Base-by-base conservation (phyloP, 2,113 vertebrate genomes). In the Cricetomys ansorgei region DNA sequence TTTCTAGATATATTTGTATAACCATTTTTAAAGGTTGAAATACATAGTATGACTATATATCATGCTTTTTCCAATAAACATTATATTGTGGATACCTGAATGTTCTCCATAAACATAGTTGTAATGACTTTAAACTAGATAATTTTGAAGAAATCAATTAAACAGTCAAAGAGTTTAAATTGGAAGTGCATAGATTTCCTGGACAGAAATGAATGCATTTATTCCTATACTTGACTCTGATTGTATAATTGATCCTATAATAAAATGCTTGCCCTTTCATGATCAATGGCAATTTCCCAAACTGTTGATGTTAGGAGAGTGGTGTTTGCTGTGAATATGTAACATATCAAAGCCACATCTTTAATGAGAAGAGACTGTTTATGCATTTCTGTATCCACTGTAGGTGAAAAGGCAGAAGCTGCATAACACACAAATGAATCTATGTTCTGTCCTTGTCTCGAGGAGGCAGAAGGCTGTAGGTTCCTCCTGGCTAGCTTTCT, bases 91-190 rank as follows among this genome's bases (percentile, higher is more conserved):
- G 83, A 1, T 84, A 1, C 11, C 45, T 88, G 31, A 88, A 37
- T 92, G 89, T 65, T 95, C 85, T 85, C 93, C 29, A 21, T 86
- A 62, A 83, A 45, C 81, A 80, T 64, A 59, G 9, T 89, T 93
- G 62, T 59, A 96, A 50, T 90, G 62, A 69, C 53, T 92, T 27
- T 81, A 17, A 88, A 89, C 48, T 75, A 95, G 57, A 70, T 70
- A 17, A 45, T 93, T 94, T 92, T 96, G 21, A 40, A 95, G 72
- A 59, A 96, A 72, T 91, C 83, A 94, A 62, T 96, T 1, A 53
- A 73, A 50, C 5, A 87, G 85, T 96, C 83, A 79, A 84, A 91
- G 40, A 92, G 62, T 93, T 96, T 84, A 92, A 83, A 75, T 91
- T 80, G 31, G 19, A 17, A 37, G 89, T 83, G 48, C 92, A 5